phyloP scores from a whole-genome alignment of 2,888 invertebrate genomes.

The Hetaerina titia region DNA sequence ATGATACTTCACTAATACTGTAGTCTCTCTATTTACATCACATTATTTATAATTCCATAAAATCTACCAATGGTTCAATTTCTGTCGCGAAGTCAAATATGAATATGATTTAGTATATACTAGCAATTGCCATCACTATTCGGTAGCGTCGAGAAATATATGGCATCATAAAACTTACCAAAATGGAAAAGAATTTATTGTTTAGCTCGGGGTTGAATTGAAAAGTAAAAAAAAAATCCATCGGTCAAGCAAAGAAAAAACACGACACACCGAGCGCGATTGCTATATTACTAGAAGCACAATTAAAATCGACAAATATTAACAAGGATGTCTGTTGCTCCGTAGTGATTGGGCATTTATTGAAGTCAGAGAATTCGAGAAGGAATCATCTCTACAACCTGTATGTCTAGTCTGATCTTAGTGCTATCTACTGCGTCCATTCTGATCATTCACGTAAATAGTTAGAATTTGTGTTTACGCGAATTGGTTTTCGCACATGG shows the following conservation, averaged over 20 bases:
- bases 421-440: background rate
- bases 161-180: too few species aligned
- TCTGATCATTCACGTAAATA: background rate
- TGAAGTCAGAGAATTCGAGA: background rate
- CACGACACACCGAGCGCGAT: background rate
- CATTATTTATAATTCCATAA: too few species aligned
- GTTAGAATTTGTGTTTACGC: background rate
- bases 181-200: too few species aligned
- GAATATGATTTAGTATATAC: too few species aligned
- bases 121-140: too few species aligned
- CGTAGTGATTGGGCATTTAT: background rate
- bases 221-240: background rate
- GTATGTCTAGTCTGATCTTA: background rate
- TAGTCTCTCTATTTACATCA: too few species aligned
- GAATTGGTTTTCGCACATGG: background rate
- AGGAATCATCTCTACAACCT: background rate
- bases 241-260: background rate
- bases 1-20: too few species aligned
- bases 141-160: too few species aligned
- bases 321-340: background rate
- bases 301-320: background rate
- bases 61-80: too few species aligned
- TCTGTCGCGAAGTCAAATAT: too few species aligned
- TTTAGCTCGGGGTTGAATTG: too few species aligned
- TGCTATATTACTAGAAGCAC: background rate